Conservation (phyloP, 2,113 vertebrate genomes). For the Otus sunia region DNA sequence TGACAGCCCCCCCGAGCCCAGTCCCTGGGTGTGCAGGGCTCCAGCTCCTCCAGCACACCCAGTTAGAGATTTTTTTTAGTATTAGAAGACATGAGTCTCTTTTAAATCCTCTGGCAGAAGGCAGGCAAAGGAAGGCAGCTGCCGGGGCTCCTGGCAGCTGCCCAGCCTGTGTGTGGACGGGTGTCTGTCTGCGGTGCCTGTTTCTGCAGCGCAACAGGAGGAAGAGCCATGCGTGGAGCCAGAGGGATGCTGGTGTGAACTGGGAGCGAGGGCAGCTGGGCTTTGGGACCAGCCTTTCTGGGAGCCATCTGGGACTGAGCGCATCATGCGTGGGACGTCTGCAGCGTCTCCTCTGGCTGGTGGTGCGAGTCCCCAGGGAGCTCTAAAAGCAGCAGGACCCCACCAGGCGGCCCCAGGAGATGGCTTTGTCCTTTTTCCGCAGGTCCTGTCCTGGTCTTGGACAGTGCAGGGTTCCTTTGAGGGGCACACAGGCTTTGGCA, state of each 20-base stretch:
- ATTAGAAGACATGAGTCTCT: background rate
- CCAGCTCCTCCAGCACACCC: background rate
- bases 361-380: too few relatives aligned
- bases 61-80: background rate
- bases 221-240: background rate
- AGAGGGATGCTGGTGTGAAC: background rate
- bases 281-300: background rate
- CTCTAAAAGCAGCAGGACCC: background rate
- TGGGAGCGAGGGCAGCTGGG: background rate
- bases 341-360: background rate
- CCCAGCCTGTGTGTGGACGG: background rate
- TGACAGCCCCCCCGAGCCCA: background rate
- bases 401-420: background rate
- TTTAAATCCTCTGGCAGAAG: background rate
- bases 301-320: background rate
- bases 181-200: background rate
- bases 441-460: too few relatives aligned
- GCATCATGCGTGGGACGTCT: rapidly evolving
- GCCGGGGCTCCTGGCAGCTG: background rate
- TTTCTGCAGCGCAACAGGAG: background rate
- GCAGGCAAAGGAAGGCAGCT: background rate
- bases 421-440: background rate
- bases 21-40: background rate
- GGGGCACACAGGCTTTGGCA: background rate
- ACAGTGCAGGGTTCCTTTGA: rapidly evolving